Base-by-base conservation (phyloP, 2,888 invertebrate species). In the Coleophora deauratella region DNA sequence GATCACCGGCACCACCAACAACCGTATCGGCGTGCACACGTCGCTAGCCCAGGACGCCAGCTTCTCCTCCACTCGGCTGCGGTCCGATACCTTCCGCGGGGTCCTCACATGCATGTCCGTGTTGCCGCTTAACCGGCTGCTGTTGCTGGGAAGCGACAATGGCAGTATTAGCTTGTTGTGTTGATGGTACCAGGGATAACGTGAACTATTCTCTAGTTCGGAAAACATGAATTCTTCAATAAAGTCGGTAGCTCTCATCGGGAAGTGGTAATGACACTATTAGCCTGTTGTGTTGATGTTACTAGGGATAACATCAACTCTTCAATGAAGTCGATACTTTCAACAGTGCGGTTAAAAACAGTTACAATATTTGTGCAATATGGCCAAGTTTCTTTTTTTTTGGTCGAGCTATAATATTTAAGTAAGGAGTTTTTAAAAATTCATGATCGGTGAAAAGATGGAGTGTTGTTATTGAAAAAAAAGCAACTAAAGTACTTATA, bases 281-380 rank as follows among this genome's bases (percentile, higher is more conserved):
- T 51, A 91, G 89, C 50, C 80, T 96, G 46, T 81, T 96, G 33
- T 95, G 95, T 87, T 95, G 87, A 88, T 59, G 97, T 95, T 27
- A 97, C 97, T 0, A 97, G 97, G 0, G 96, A 95, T 44, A 98
- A 98, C 72, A n/a, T n/a, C n/a, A n/a, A n/a, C n/a, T n/a, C n/a
- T 90, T 96, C 28, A 92, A 97, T 54, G 96, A 96, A 11, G 95
- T 95, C 36, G 94, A 96, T 73, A 91, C 93, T 0, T 86, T 90
- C 0, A n/a, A n/a, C n/a, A n/a, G n/a, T n/a, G n/a, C n/a, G n/a
- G n/a, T n/a, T n/a, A n/a, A n/a, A n/a, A n/a, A n/a, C n/a, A n/a
- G n/a, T n/a, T n/a, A n/a, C n/a, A n/a, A n/a, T n/a, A n/a, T n/a
- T n/a, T n/a, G n/a, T n/a, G n/a, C n/a, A n/a, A n/a, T n/a, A n/a